These are phyloP conservation scores for Leptinotarsa juncta DNA, from an alignment of 2,888 invertebrate genomes.

Conservation along the genomic window DNA sequence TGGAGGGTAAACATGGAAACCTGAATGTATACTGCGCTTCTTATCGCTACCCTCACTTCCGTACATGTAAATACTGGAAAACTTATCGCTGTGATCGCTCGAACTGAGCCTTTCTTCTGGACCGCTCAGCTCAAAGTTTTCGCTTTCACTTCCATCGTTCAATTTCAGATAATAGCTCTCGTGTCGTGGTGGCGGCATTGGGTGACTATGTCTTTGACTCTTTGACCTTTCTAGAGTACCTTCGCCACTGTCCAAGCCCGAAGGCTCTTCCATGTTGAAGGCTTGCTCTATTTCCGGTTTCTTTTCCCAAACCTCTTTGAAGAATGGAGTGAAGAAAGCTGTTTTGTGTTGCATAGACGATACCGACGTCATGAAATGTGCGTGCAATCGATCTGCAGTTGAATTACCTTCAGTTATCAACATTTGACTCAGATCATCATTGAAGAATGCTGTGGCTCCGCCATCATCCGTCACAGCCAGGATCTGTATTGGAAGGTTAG, in stretches of 20 bases:
- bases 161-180: slow-evolving; percentile 82
- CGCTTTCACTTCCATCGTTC: slow-evolving; percentile 72
- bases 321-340: slow-evolving; percentile 94
- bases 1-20: slow-evolving; percentile 85
- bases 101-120: slow-evolving; percentile 71
- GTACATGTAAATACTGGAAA: slow-evolving; percentile 73
- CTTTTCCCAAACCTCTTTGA: slow-evolving; percentile 96
- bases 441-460: slow-evolving; percentile 90
- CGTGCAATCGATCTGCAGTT: slow-evolving; percentile 88
- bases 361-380: slow-evolving; percentile 92
- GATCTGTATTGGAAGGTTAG: slow-evolving; percentile 92
- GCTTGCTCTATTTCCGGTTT: slow-evolving; percentile 95
- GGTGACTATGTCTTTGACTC: slow-evolving; percentile 69
- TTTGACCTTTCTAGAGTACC: slow-evolving; percentile 79
- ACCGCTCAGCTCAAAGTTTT: slow-evolving; percentile 74
- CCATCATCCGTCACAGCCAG: slow-evolving; percentile 93
- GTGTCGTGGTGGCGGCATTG: slow-evolving; percentile 78
- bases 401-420: slow-evolving; percentile 94
- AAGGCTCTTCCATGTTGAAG: slow-evolving; percentile 85
- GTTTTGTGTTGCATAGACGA: slow-evolving; percentile 88
- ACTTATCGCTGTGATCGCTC: slow-evolving; percentile 78
- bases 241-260: slow-evolving; percentile 74
- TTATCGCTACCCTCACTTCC: slow-evolving; percentile 68
- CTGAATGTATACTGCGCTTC: slow-evolving; percentile 54
- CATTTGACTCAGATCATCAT: slow-evolving; percentile 88